Percentiles rank a stretch among this genome's conserved stretches.
Conservation (phyloP, 2,797 vertebrate species). For the Cuniculus paca region DNA sequence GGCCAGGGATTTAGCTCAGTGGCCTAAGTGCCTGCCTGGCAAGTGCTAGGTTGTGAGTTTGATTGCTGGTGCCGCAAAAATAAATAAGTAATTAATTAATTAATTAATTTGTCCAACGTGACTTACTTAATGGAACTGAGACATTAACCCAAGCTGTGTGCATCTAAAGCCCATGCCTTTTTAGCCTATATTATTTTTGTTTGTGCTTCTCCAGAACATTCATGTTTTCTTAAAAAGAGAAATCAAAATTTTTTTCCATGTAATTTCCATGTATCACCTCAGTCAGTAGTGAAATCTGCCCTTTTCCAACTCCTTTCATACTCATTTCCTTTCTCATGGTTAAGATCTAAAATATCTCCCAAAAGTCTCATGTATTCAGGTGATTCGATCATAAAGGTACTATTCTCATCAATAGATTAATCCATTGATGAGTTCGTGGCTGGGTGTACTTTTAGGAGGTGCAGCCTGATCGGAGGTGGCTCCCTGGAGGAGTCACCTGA, state of each 20-base stretch:
- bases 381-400: neutral
- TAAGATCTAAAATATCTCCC: neutral
- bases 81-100: no score
- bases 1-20: no score
- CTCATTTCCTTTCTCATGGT: neutral
- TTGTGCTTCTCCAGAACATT: neutral
- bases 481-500: neutral
- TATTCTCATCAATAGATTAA: neutral
- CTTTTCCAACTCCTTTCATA: neutral
- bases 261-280: neutral
- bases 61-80: no score
- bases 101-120: neutral
- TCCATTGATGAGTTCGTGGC: neutral
- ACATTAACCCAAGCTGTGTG: neutral
- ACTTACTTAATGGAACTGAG: neutral
- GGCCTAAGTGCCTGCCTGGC: no score
- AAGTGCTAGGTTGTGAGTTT: no score
- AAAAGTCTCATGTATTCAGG: neutral
- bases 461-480: neutral
- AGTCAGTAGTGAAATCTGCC: neutral
- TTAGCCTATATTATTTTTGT: neutral
- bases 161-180: neutral
- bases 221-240: neutral
- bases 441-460: neutral
- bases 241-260: neutral